phyloP scores from a whole-genome alignment of 2,113 vertebrate genomes.

The Pitta sordida region DNA sequence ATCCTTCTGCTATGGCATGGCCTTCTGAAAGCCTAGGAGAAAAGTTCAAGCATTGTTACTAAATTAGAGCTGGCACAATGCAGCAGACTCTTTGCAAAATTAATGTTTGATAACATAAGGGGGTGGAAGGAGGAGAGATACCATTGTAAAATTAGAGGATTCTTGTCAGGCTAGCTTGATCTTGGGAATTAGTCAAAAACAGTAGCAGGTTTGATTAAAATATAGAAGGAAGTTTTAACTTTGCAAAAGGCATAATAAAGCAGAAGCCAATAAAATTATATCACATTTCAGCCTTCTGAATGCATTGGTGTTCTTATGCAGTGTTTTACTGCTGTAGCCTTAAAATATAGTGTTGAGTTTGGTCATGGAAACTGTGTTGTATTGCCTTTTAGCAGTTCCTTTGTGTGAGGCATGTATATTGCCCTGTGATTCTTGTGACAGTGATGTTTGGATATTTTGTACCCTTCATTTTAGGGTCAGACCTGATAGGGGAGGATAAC shows the following conservation, averaged over 20 bases:
- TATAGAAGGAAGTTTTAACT: not conserved
- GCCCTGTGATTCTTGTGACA: not conserved
- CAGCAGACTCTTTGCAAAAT: not conserved
- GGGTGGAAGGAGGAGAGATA: not conserved
- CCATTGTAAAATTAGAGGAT: not conserved
- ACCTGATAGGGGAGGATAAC: not conserved
- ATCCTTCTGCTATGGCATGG: not conserved
- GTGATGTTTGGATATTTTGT: not conserved
- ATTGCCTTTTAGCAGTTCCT: not conserved
- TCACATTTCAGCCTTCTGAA: not conserved
- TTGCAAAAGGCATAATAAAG: not conserved
- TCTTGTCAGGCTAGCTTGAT: not conserved
- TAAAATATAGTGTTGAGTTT: not conserved
- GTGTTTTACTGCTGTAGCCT: not conserved
- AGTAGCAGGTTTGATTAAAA: not conserved
- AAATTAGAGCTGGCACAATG: not conserved
- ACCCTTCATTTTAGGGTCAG: not conserved
- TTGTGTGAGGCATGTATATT: not conserved
- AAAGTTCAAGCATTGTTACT: not conserved
- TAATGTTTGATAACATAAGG: not conserved
- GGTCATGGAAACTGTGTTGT: not conserved
- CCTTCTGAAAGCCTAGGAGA: not conserved
- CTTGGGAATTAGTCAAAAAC: not conserved
- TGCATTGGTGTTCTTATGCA: not conserved
- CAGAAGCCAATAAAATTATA: not conserved